These are phyloP conservation scores for Cheilosia vernalis DNA, from an alignment of 2,888 invertebrate species.

Conservation along the genomic window DNA sequence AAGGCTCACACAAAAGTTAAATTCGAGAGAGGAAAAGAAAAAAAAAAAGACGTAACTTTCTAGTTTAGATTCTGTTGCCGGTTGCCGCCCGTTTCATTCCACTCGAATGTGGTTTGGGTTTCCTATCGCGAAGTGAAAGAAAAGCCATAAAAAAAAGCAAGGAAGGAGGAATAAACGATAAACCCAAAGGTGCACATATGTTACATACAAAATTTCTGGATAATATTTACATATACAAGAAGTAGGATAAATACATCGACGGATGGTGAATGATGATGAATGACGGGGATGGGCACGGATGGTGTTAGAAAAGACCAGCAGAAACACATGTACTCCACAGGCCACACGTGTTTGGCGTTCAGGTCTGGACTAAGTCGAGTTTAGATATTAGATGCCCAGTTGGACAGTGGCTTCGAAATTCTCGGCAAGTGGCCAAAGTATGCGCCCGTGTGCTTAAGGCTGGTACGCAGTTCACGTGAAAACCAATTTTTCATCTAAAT, in stretches of 20 bases:
- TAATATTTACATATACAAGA: slow-evolving; percentile 35
- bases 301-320: slow-evolving; percentile 23
- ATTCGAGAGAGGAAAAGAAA: slow-evolving; percentile 14
- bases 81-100: slow-evolving; percentile 18
- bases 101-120: background rate
- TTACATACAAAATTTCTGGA: background rate
- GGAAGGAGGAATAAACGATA: slow-evolving; percentile 49
- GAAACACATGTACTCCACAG: slow-evolving; percentile 22
- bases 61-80: slow-evolving; percentile 34
- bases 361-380: background rate
- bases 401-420: slow-evolving; percentile 23
- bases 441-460: background rate
- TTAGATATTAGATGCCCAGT: too few species aligned
- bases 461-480: too few species aligned
- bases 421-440: background rate
- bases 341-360: background rate
- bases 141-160: slow-evolving; percentile 11
- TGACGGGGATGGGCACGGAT: slow-evolving; percentile 18
- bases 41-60: slow-evolving; percentile 43
- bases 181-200: slow-evolving; percentile 25
- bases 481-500: too few species aligned
- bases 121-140: background rate
- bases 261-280: slow-evolving; percentile 43
- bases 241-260: slow-evolving; percentile 22
- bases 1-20: slow-evolving; percentile 62